Percentiles rank a stretch among this genome's conserved stretches.
Conservation (phyloP, 2,113 vertebrate species). For the Jaculus jaculus region DNA sequence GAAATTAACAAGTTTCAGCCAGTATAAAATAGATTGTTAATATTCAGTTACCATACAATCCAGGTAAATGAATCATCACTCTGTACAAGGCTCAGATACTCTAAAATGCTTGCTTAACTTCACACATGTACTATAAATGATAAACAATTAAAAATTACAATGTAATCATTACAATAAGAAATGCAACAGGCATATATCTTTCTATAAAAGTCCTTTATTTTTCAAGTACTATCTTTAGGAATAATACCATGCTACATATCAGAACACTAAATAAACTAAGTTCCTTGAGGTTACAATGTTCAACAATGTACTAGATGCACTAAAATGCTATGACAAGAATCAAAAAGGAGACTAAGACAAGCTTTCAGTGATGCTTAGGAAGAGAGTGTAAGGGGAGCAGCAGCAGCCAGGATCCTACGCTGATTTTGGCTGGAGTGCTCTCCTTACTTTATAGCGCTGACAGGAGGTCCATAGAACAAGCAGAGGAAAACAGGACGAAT, state of each 20-base stretch:
- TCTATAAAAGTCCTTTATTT: conserved; percentile 65
- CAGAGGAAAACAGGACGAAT: background rate
- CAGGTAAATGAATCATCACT: conserved; percentile 68
- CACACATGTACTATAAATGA: conserved; percentile 59
- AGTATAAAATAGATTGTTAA: conserved; percentile 78
- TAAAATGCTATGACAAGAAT: background rate
- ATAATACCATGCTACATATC: conserved; percentile 61
- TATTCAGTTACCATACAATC: conserved; percentile 62
- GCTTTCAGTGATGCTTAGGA: background rate
- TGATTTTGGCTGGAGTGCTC: background rate
- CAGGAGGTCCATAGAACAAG: background rate
- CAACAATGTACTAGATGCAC: background rate
- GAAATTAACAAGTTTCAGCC: conserved; percentile 73
- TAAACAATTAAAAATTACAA: conserved; percentile 75
- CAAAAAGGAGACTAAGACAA: conserved; percentile 9
- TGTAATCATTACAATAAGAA: conserved; percentile 69
- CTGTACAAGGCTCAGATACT: conserved; percentile 70
- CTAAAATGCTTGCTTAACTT: conserved; percentile 70
- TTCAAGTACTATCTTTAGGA: conserved; percentile 47
- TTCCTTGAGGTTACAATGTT: conserved; percentile 61
- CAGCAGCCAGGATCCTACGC: background rate
- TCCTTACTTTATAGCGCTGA: conserved; percentile 3
- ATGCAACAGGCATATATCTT: conserved; percentile 74
- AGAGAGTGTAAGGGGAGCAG: background rate
- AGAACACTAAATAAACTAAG: conserved; percentile 57